Percentiles rank a stretch among this genome's conserved stretches.
Evolutionary conservation across 2,113 vertebrate genomes (phyloP).

Genomic region (Hyaena hyaena): DNA sequence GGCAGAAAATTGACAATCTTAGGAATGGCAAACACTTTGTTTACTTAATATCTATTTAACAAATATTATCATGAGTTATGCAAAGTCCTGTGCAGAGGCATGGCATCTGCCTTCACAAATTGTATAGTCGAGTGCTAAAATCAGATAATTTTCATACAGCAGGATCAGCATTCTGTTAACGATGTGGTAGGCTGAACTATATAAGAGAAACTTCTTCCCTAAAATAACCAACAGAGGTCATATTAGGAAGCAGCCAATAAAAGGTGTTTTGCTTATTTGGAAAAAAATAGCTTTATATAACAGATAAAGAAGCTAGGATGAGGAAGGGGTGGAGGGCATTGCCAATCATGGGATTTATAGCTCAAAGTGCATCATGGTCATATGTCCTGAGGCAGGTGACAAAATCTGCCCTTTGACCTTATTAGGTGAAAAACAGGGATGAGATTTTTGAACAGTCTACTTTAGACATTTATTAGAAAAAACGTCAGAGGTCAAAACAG

Average conservation of each 20-base stretch:
- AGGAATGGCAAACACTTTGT: not conserved
- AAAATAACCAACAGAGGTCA: not conserved
- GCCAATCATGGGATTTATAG: not conserved
- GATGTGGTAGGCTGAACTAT: not conserved
- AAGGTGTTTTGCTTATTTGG: not conserved
- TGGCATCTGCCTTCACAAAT: not conserved
- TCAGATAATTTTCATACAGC: not conserved
- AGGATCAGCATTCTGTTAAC: not conserved
- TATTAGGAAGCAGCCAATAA: not conserved
- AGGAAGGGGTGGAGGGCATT: not conserved
- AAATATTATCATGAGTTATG: not conserved
- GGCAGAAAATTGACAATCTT: not conserved
- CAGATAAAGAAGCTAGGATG: not conserved
- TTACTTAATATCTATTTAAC: slow-evolving; percentile 40
- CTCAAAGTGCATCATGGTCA: not conserved
- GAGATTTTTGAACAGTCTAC: not conserved
- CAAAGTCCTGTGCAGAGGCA: not conserved
- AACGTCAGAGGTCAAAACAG: not conserved
- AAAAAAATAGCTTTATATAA: not conserved
- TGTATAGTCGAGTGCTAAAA: not conserved
- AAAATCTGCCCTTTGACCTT: not conserved
- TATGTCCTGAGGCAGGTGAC: not conserved
- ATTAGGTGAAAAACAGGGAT: not conserved
- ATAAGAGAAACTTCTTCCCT: not conserved
- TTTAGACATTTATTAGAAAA: not conserved